Percentiles rank a stretch among this genome's conserved stretches.
Evolutionary conservation across 2,113 vertebrate genomes (phyloP).

Genomic region (Phylloscopus trochiloides): DNA sequence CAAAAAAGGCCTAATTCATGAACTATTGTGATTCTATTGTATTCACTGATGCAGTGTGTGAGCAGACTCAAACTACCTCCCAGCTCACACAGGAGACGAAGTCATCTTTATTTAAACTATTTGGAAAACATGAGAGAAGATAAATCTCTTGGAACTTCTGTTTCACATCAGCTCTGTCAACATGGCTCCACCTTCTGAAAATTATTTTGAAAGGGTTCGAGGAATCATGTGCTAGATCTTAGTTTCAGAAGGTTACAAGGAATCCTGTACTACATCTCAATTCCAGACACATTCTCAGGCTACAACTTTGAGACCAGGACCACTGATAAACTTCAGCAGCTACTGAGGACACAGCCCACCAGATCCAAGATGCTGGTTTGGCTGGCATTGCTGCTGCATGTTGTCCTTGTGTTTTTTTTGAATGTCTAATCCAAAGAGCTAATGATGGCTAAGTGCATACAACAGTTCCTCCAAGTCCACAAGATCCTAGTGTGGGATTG

Average conservation of each 20-base stretch:
- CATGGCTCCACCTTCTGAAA: neutral
- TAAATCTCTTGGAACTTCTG: neutral
- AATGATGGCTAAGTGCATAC: neutral
- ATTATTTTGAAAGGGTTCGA: neutral
- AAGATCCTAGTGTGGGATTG: neutral
- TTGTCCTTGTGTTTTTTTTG: neutral
- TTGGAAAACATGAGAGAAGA: neutral
- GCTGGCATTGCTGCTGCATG: neutral
- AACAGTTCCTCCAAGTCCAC: neutral
- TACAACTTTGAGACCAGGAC: neutral
- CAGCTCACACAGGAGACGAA: neutral
- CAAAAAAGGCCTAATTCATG: neutral
- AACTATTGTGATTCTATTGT: neutral
- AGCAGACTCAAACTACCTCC: neutral
- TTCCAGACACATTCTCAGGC: neutral
- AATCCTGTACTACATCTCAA: neutral
- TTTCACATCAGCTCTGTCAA: neutral
- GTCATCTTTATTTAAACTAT: neutral
- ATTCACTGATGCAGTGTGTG: neutral
- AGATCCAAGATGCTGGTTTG: neutral
- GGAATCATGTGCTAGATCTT: neutral
- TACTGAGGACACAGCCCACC: neutral
- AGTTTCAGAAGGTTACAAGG: neutral
- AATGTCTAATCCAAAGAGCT: neutral
- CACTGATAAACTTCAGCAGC: neutral